A percentile compares a stretch with the other conserved stretches of the same genome.
Evolutionary conservation across 2,888 invertebrate genomes (phyloP).

Genomic region (Drosophila flavopinicola): DNA sequence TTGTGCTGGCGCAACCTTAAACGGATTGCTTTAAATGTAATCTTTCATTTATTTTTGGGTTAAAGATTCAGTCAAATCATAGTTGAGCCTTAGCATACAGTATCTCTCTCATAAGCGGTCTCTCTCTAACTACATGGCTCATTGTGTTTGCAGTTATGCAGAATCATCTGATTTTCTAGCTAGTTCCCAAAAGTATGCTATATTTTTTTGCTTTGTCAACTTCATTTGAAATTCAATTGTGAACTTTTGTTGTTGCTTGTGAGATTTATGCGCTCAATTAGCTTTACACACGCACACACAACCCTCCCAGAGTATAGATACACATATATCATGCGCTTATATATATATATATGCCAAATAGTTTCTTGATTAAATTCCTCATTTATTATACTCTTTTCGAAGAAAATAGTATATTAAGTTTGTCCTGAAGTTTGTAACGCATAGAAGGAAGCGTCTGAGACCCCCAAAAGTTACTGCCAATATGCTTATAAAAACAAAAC

Average conservation of each 20-base stretch:
- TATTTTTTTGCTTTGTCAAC: conserved; percentile 25
- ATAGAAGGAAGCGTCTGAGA: too few relatives aligned
- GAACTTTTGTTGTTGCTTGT: conserved; percentile 33
- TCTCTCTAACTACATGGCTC: background rate
- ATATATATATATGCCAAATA: conserved; percentile 1
- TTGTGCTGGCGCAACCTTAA: too few relatives aligned
- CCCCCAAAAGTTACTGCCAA: too few relatives aligned
- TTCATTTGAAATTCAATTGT: conserved; percentile 39
- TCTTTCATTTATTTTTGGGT: too few relatives aligned
- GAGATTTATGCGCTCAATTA: conserved; percentile 25
- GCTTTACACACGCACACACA: background rate
- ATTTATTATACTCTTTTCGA: too few relatives aligned
- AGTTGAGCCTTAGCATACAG: background rate
- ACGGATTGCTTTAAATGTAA: too few relatives aligned
- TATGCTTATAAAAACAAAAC: too few relatives aligned
- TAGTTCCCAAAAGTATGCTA: conserved; percentile 5
- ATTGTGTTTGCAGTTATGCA: conserved; percentile 11
- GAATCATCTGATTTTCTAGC: conserved; percentile 16
- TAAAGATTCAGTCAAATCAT: too few relatives aligned
- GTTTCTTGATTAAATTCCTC: background rate
- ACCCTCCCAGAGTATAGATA: background rate
- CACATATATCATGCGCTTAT: background rate
- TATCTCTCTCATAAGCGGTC: background rate
- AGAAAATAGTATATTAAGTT: too few relatives aligned
- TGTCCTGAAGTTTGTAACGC: too few relatives aligned